phyloP scores from a whole-genome alignment of 2,888 invertebrate species.

The Leucophenga montana region DNA sequence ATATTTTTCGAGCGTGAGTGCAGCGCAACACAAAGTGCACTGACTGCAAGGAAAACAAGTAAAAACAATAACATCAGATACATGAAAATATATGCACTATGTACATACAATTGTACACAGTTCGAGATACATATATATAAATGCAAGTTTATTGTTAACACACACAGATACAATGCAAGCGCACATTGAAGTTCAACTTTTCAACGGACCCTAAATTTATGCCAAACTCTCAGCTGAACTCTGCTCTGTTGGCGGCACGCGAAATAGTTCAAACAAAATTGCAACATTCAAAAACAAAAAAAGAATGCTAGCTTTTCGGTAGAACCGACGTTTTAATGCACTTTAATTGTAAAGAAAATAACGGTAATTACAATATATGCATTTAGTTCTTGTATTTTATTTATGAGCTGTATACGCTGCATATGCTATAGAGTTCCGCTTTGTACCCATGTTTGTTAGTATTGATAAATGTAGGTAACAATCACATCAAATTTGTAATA shows the following conservation, averaged over 20 bases:
- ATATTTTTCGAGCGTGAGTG: conserved; percentile 39
- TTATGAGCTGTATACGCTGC: too few species aligned
- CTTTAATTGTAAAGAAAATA: too few species aligned
- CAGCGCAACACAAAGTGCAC: conserved; percentile 2
- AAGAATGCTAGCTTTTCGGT: not conserved
- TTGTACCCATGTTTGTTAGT: too few species aligned
- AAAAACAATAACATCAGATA: not conserved
- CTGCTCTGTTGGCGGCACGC: conserved; percentile 13
- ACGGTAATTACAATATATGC: too few species aligned
- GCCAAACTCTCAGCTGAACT: conserved; percentile 31
- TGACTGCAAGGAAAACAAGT: conserved; percentile 10
- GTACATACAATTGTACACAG: too few species aligned
- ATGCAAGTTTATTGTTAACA: conserved; percentile 2
- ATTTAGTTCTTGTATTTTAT: too few species aligned
- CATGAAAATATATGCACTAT: too few species aligned
- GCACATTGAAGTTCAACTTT: not conserved
- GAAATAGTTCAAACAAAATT: conserved; percentile 27
- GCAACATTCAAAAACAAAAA: conserved; percentile 4
- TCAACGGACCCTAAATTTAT: conserved; percentile 33
- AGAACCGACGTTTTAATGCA: too few species aligned
- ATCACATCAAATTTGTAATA: too few species aligned
- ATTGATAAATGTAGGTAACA: too few species aligned
- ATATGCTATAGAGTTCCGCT: too few species aligned
- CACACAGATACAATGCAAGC: not conserved
- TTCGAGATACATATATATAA: not conserved